Evolutionary conservation across 64 coral and sea anemone genomes (phyloP), one percentile per base, ranked within the genome.

Genomic region (Acropora tenuis): DNA sequence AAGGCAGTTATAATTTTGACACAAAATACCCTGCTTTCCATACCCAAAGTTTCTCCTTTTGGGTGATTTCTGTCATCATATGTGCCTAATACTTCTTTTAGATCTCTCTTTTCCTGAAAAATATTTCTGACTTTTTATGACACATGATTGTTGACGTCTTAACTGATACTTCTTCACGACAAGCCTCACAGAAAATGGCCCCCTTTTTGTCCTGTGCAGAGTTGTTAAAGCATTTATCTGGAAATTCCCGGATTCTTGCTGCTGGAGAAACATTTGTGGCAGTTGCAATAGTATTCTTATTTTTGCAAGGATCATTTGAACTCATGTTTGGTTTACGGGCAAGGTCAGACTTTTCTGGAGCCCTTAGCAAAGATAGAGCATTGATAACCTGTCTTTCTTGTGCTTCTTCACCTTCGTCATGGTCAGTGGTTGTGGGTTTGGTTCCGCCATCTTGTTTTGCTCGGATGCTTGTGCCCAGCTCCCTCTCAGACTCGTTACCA

Each of bases 61-160:
- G 73, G 73, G 73, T 75, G 73, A 75, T 75, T 75, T 75, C 73
- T 75, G 73, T 75, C 73, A 44, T 75, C 73, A 75, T 75, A 75
- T 75, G 73, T 75, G 73, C 41, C 1, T 75, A 75, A 75, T 75
- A 75, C 73, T 75, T 75, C 42, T 75, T 40, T 11, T 42, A 75
- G 3, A 75, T 75, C 73, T 75, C 73, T 75, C 73, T 44, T 75
- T 75, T 75, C 30, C 73, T 75, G 41, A 75, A 75, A 75, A 2
- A 44, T 75, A 42, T 75, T 75, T 75, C 73, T 75, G 73, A 75
- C 73, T 75, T 75, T 75, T 73, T 73, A 20, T 73, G 69, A 73
- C 69, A 73, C 69, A 73, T 73, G 69, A 75, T 75, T 75, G 73
- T 43, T 75, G 73, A 44, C 73, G 41, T 75, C 30, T 75, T 75